Evolutionary conservation across 1,140 invertebrate species (phyloP).

Genomic region (Ceratoteleas bidentatus): DNA sequence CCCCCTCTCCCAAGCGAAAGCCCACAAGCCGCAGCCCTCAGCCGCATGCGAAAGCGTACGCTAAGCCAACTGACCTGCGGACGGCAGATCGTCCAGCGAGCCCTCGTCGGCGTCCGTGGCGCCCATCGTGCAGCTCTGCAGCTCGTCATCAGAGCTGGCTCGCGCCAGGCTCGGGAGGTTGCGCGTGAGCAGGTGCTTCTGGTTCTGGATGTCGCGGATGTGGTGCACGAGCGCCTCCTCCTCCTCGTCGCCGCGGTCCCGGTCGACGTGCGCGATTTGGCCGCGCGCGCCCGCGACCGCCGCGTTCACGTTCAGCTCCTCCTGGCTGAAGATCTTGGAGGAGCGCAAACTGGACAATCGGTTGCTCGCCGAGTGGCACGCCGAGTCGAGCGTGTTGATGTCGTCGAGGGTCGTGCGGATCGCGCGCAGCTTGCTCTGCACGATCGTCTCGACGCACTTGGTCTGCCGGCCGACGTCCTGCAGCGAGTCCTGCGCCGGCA

Average conservation of each 20-base stretch:
- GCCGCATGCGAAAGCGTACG: not conserved
- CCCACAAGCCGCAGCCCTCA: not conserved
- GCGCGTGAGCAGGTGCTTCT: conserved; percentile 91
- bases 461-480: too few species aligned
- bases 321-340: conserved; percentile 87
- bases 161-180: conserved; percentile 89
- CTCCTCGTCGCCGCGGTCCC: conserved; percentile 83
- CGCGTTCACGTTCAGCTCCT: conserved; percentile 82
- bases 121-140: conserved; percentile 84
- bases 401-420: too few species aligned
- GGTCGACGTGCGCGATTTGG: conserved; percentile 70
- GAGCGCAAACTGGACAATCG: conserved; percentile 87
- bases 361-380: conserved; percentile 88
- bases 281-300: conserved; percentile 72
- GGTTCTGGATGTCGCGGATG: conserved; percentile 88
- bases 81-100: conserved; percentile 84
- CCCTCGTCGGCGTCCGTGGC: conserved; percentile 87
- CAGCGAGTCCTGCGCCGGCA: too few species aligned
- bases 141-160: conserved; percentile 92
- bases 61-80: conserved; percentile 72
- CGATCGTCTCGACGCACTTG: too few species aligned
- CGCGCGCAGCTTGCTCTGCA: too few species aligned
- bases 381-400: too few species aligned
- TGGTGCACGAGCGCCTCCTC: conserved; percentile 87
- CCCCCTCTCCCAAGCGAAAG: not conserved